phyloP scores from a whole-genome alignment of 2,797 vertebrate species.

The Tarsius wallacei region DNA sequence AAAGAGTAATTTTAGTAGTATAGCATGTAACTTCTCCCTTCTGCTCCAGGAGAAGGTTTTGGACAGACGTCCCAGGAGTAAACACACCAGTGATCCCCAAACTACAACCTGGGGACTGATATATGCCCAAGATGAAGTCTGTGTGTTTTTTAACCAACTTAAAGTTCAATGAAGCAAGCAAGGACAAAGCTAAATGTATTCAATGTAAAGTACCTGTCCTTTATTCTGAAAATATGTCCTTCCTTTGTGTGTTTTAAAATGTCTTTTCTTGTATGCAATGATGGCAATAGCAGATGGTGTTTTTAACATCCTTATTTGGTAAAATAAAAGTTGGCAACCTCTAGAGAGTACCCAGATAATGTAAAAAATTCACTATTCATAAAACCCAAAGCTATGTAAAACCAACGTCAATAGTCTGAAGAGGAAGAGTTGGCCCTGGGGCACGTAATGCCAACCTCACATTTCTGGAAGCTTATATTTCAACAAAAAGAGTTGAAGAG shows the following conservation, averaged over 20 bases:
- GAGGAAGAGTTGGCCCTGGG: neutral
- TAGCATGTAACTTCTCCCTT: neutral
- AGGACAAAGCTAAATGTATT: constrained; percentile 23
- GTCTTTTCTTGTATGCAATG: constrained; percentile 14
- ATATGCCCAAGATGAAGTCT: neutral
- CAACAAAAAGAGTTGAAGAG: neutral
- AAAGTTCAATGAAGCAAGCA: neutral
- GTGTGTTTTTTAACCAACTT: neutral
- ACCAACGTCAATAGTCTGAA: neutral
- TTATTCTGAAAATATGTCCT: neutral
- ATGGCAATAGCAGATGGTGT: neutral
- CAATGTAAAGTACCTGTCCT: neutral
- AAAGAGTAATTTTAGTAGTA: neutral
- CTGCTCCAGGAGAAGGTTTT: neutral
- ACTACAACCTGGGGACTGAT: neutral
- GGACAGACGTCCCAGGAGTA: neutral
- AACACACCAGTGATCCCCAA: neutral
- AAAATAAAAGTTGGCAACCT: constrained; percentile 38
- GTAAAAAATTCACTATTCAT: neutral
- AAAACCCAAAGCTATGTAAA: constrained; percentile 3
- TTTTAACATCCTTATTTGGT: constrained; percentile 12
- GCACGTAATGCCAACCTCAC: neutral
- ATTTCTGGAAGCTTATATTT: neutral
- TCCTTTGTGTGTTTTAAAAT: constrained; percentile 1
- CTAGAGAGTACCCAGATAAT: neutral